Conservation (phyloP, 2,113 vertebrate genomes). For the Podarcis raffonei region DNA sequence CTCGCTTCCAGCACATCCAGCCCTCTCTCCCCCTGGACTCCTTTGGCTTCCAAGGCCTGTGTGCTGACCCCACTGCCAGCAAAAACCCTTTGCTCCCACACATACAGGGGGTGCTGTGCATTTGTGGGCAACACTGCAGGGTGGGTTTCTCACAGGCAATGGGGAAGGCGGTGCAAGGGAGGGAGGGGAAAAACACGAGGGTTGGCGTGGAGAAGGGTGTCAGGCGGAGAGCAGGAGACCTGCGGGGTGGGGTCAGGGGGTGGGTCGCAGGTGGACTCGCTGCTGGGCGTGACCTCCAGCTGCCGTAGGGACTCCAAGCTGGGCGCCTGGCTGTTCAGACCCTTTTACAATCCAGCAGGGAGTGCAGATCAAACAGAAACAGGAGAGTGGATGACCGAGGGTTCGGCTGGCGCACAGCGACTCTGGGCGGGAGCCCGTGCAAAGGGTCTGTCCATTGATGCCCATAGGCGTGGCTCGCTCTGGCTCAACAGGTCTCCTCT, state of each 20-base stretch:
- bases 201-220: too few species aligned
- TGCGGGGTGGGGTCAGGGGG: neutral
- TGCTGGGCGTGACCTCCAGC: slow-evolving; percentile 63
- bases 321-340: slow-evolving; percentile 64
- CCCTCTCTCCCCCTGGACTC: too few species aligned
- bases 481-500: neutral
- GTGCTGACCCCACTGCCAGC: neutral
- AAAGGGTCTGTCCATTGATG: neutral
- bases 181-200: neutral
- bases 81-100: neutral
- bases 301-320: slow-evolving; percentile 76
- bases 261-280: slow-evolving; percentile 68
- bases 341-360: slow-evolving; percentile 57
- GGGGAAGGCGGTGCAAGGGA: neutral
- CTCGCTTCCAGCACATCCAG: neutral
- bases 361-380: slow-evolving; percentile 61
- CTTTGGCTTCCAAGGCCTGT: too few species aligned
- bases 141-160: neutral
- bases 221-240: too few species aligned
- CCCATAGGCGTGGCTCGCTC: too few species aligned
- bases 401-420: neutral
- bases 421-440: neutral
- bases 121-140: neutral
- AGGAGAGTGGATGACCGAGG: slow-evolving; percentile 48
- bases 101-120: neutral